A percentile compares a stretch with the other conserved stretches of the same genome.
Evolutionary conservation across 2,113 vertebrate species (phyloP).

Genomic region (Channa argus): DNA sequence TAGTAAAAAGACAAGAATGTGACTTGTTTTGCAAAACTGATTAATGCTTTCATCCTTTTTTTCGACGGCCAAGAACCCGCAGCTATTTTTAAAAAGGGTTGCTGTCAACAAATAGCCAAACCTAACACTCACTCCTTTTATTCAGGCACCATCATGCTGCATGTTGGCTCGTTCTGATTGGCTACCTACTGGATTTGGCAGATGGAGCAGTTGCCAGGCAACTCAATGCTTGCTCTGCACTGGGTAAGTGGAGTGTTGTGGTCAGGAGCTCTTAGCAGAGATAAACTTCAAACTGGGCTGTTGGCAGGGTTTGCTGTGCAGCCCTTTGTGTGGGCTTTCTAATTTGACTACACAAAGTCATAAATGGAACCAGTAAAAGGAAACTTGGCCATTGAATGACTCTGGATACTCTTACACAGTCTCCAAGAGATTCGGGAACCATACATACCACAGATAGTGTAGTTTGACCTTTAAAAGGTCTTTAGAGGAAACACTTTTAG

Average conservation of each 20-base stretch:
- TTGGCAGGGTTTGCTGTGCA: slow-evolving; percentile 37
- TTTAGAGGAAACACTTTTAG: no score
- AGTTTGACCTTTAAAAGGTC: slow-evolving; percentile 10
- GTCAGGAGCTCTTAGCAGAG: slow-evolving; percentile 39
- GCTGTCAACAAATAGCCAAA: slow-evolving; percentile 27
- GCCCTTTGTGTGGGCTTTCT: slow-evolving; percentile 48
- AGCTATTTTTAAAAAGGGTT: slow-evolving; percentile 10
- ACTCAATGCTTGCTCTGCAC: slow-evolving; percentile 87
- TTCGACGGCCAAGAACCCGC: not conserved
- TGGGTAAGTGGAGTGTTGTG: slow-evolving; percentile 85
- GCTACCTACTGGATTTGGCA: slow-evolving; percentile 91
- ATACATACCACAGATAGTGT: slow-evolving; percentile 26
- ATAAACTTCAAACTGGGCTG: slow-evolving; percentile 33
- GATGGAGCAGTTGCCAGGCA: slow-evolving; percentile 89
- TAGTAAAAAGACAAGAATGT: no score
- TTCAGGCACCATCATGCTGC: slow-evolving; percentile 87
- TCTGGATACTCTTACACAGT: not conserved
- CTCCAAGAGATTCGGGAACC: slow-evolving; percentile 5
- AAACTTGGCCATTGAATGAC: slow-evolving; percentile 3
- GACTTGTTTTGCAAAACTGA: not conserved
- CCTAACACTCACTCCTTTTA: slow-evolving; percentile 29
- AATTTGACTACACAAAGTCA: slow-evolving; percentile 28
- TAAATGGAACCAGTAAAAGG: slow-evolving; percentile 11
- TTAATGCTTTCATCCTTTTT: not conserved
- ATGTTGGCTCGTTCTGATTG: slow-evolving; percentile 92